These are phyloP conservation scores for Baronia brevicornis DNA, from an alignment of 2,888 invertebrate genomes.

Conservation along the genomic window DNA sequence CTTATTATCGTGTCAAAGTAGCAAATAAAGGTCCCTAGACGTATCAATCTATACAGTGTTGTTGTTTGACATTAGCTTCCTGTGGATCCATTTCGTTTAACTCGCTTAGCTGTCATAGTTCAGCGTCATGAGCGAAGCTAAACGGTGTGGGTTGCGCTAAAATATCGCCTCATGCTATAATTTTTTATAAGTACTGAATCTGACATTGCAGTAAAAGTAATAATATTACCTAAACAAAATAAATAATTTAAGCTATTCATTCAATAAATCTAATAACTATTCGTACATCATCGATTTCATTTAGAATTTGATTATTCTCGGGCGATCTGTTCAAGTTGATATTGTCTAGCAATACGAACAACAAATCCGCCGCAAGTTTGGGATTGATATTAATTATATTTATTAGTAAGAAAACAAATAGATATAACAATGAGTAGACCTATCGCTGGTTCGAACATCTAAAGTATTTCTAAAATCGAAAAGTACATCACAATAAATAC, in stretches of 20 bases:
- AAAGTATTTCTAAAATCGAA: constrained; percentile 43
- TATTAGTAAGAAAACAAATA: constrained; percentile 27
- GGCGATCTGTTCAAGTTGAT: constrained; percentile 37
- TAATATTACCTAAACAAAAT: constrained; percentile 44
- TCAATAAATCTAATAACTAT: constrained; percentile 45
- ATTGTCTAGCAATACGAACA: constrained; percentile 45
- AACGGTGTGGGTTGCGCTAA: too few species aligned
- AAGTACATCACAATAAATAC: constrained; percentile 69
- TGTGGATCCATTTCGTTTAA: too few species aligned
- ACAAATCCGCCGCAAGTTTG: constrained; percentile 27
- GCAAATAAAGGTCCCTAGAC: too few species aligned
- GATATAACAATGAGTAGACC: constrained; percentile 34
- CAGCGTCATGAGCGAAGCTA: too few species aligned
- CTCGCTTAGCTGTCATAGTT: too few species aligned
- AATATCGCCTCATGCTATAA: too few species aligned
- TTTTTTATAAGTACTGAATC: too few species aligned
- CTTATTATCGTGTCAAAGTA: too few species aligned
- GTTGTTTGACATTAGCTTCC: too few species aligned
- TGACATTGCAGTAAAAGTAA: too few species aligned
- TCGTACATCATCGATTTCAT: constrained; percentile 50
- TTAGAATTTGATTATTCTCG: constrained; percentile 49
- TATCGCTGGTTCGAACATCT: constrained; percentile 37
- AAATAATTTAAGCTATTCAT: constrained; percentile 47
- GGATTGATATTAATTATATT: constrained; percentile 17
- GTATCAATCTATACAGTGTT: too few species aligned